Percentiles rank a stretch among this genome's conserved stretches.
These are phyloP conservation scores for Vespertilio murinus DNA, from an alignment of 2,797 vertebrate genomes.

Conservation along the genomic window DNA sequence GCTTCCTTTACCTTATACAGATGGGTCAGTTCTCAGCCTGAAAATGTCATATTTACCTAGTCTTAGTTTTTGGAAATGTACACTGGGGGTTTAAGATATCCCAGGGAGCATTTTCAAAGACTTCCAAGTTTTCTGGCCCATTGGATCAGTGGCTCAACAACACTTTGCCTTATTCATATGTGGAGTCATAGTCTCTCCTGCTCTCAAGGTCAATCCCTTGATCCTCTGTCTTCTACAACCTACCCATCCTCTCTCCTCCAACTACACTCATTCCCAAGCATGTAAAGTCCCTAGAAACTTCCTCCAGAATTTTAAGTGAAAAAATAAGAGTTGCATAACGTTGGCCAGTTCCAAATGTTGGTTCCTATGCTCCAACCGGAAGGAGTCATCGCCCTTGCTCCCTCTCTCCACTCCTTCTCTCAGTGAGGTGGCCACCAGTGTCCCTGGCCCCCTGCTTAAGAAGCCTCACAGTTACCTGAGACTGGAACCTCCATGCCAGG, in stretches of 20 bases:
- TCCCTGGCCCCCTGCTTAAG: neutral
- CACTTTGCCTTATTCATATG: neutral
- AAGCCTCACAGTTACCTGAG: neutral
- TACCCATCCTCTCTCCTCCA: neutral
- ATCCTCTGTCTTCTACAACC: neutral
- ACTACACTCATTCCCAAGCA: neutral
- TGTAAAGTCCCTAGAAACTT: neutral
- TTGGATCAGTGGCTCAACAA: neutral
- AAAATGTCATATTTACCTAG: neutral
- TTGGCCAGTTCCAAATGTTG: too few relatives aligned
- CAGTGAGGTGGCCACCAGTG: neutral
- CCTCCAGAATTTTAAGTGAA: neutral
- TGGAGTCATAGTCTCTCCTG: neutral
- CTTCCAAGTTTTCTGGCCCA: neutral
- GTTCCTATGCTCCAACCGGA: neutral
- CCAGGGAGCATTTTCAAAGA: neutral
- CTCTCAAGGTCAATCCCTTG: neutral
- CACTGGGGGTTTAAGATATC: neutral
- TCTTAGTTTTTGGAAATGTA: neutral
- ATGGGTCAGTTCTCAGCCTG: neutral
- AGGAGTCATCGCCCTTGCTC: neutral
- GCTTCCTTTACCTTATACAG: neutral
- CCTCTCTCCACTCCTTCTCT: neutral
- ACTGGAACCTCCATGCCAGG: too few relatives aligned
- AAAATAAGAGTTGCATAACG: neutral